These are phyloP conservation scores for Psylliodes chrysocephalus DNA, from an alignment of 2,888 invertebrate species.

Conservation along the genomic window DNA sequence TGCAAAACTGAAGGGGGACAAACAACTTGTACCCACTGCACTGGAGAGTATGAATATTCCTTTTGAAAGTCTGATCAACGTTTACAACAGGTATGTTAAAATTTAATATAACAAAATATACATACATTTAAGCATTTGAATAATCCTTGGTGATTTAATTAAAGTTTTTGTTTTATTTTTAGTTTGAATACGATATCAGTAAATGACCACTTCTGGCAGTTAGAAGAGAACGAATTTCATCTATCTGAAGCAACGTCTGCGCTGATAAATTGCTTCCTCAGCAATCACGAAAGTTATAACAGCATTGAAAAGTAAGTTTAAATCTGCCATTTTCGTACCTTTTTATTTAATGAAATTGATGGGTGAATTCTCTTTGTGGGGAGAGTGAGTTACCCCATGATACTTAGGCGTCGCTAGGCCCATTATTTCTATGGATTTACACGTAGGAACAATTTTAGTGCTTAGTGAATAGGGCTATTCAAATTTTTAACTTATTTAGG, in stretches of 20 bases:
- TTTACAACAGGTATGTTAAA: slow-evolving; percentile 77
- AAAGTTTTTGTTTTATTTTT: slow-evolving; percentile 48
- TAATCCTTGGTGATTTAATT: no score
- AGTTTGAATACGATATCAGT: slow-evolving; percentile 75
- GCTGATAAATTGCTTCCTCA: slow-evolving; percentile 76
- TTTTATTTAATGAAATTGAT: no score
- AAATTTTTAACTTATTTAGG: no score
- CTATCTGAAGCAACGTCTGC: slow-evolving; percentile 80
- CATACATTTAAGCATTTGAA: no score
- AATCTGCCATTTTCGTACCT: no score
- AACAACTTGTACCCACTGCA: slow-evolving; percentile 80
- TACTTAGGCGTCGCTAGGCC: no score
- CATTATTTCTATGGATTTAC: no score
- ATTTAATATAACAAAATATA: no score
- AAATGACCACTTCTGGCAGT: slow-evolving; percentile 88
- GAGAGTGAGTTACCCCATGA: no score
- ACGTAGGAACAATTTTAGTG: no score
- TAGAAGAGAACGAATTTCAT: slow-evolving; percentile 86
- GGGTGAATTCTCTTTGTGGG: no score
- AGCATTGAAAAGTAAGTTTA: slow-evolving; percentile 64
- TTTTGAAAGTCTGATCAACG: slow-evolving; percentile 80
- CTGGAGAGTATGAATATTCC: slow-evolving; percentile 82
- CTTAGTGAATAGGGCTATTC: no score
- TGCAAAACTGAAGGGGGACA: slow-evolving; percentile 76
- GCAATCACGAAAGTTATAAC: slow-evolving; percentile 70